A percentile compares a stretch with the other conserved stretches of the same genome.
Evolutionary conservation across 1,140 invertebrate genomes (phyloP).

Genomic region (Pseudomyrmex sp.): DNA sequence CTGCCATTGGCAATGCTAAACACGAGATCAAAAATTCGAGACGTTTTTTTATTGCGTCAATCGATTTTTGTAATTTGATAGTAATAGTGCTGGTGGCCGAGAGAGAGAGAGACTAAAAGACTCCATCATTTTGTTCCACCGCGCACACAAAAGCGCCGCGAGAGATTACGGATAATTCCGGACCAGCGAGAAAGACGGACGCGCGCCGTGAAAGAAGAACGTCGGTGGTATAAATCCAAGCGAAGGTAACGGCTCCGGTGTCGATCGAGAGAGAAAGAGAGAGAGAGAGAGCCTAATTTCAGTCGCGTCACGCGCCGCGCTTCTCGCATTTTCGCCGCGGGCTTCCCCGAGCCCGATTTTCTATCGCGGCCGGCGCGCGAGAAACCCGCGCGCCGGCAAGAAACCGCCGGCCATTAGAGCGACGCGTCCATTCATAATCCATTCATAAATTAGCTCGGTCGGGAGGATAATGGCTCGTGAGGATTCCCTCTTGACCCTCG

Average conservation of each 20-base stretch:
- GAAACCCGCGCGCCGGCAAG: conserved; percentile 17
- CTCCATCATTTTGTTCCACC: conserved; percentile 24
- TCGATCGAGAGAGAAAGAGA: background rate
- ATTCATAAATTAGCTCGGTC: conserved; percentile 73
- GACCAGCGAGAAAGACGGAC: background rate
- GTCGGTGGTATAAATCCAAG: conserved; percentile 31
- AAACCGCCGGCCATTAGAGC: conserved; percentile 17
- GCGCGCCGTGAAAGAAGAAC: background rate
- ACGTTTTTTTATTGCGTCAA: conserved; percentile 6
- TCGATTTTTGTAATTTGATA: conserved; percentile 25
- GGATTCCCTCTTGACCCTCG: conserved; percentile 64
- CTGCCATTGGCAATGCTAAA: background rate
- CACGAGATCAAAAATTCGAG: background rate
- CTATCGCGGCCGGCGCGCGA: conserved; percentile 27
- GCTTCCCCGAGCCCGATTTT: conserved; percentile 45
- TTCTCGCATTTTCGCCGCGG: conserved; percentile 14
- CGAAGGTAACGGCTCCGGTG: conserved; percentile 18
- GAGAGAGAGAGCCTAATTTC: conserved; percentile 17
- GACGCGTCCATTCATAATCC: conserved; percentile 71
- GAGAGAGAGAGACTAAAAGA: background rate
- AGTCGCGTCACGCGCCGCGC: conserved; percentile 47
- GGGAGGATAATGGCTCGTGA: conserved; percentile 65
- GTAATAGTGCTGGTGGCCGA: background rate
- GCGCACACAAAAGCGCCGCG: conserved; percentile 9
- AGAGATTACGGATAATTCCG: conserved; percentile 51